Evolutionary conservation across 92 coral and sea anemone species (phyloP), one percentile per base, ranked within the genome.

Genomic region (Actinernus sp.): DNA sequence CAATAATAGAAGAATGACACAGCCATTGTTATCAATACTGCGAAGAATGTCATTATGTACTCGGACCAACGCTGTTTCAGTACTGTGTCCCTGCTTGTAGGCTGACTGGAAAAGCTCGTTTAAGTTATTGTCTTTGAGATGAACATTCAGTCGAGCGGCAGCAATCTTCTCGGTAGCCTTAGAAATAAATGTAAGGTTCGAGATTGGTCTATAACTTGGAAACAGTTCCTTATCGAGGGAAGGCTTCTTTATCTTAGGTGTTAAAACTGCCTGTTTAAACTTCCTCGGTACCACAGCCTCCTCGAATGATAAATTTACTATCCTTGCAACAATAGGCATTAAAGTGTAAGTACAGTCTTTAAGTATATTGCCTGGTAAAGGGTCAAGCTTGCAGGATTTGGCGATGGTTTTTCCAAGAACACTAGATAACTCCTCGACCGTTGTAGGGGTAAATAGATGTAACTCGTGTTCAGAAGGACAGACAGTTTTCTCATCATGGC

Each of bases 21-120:
- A 47, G 34, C 33, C 30, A 2, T 41, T 55, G 26, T 64, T 48
- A 28, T 65, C 74, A 67, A 52, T 43, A 34, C 65, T 39, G 36
- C 54, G 48, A 47, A 78, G 38, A 47, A 69, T 59, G 16, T 69
- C 79, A 51, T 78, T 78, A 26, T 30, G 33, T 18, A 71, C 56
- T 54, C 73, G 26, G 39, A 70, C 33, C 25, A 70, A 70, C 22
- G 75, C 81, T 36, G 87, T 80, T 37, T 80, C 87, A 31, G 68
- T 71, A 44, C 86, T 70, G 73, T 79, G 86, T 44, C 63, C 63
- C 43, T 60, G 39, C 59, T 65, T 60, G 38, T 71, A 71, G 36
- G 87, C 81, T 29, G 87, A 80, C 54, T 71, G 80, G 3, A 80
- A 64, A 44, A 47, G 39, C 49, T 65, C 83, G 28, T 64, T 74